phyloP scores from a whole-genome alignment of 1,140 invertebrate genomes.

The Drosophila lowei region DNA sequence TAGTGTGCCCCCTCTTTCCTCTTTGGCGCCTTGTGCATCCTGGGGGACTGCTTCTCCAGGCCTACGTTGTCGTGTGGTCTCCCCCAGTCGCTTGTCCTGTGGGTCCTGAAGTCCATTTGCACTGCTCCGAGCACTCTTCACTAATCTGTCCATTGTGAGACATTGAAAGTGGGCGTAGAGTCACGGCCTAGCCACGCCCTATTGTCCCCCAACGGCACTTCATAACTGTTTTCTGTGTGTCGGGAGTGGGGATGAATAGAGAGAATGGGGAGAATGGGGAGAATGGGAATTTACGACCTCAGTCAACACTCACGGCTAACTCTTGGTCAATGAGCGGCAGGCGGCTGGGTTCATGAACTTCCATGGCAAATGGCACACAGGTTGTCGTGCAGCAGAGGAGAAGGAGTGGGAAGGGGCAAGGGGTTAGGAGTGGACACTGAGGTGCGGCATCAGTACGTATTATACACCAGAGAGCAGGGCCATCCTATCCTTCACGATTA shows the following conservation, averaged over 20 bases:
- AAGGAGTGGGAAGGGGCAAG: not conserved
- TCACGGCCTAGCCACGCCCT: slow-evolving; percentile 19
- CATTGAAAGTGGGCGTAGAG: slow-evolving; percentile 49
- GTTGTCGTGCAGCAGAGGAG: slow-evolving; percentile 31
- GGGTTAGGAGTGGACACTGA: not conserved
- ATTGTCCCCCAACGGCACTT: slow-evolving; percentile 26
- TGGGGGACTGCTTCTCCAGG: not conserved
- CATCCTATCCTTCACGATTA: slow-evolving; percentile 73
- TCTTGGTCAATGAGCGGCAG: slow-evolving; percentile 59
- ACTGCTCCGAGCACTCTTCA: slow-evolving; percentile 73
- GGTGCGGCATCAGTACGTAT: slow-evolving; percentile 32
- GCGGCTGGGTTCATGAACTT: slow-evolving; percentile 65
- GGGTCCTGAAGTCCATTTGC: slow-evolving; percentile 62
- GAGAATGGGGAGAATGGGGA: not conserved
- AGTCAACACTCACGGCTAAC: slow-evolving; percentile 74
- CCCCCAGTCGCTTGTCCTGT: not conserved
- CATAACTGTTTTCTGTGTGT: slow-evolving; percentile 54
- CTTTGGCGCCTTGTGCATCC: slow-evolving; percentile 6
- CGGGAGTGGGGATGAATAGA: not conserved
- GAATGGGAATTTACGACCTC: slow-evolving; percentile 67
- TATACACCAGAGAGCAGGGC: slow-evolving; percentile 59
- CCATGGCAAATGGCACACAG: slow-evolving; percentile 40
- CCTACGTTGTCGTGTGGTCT: too few relatives aligned
- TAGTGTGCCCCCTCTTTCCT: slow-evolving; percentile 4
- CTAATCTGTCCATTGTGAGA: slow-evolving; percentile 79